Conservation (phyloP, 1,140 invertebrate genomes). For the Ridgeia piscesae region DNA sequence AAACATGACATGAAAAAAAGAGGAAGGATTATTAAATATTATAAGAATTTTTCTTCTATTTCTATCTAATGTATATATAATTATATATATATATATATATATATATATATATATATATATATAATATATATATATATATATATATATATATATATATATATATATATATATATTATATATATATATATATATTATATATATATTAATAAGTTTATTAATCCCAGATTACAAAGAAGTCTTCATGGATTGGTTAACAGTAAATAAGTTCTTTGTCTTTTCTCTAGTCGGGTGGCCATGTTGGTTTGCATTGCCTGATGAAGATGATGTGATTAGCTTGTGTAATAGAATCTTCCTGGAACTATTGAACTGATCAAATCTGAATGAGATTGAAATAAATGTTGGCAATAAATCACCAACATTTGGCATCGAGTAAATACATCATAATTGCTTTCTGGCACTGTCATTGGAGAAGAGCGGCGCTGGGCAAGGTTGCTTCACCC, state of each 20-base stretch:
- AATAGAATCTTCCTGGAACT: not conserved
- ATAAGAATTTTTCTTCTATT: no score
- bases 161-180: no score
- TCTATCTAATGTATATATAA: no score
- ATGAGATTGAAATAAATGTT: slow-evolving; percentile 6
- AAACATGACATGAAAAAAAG: no score
- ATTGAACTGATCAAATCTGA: slow-evolving; percentile 6
- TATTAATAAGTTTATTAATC: no score
- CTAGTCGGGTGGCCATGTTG: no score
- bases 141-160: no score
- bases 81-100: no score
- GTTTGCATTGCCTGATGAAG: not conserved
- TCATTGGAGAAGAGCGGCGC: not conserved
- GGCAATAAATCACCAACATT: not conserved
- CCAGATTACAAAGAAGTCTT: not conserved
- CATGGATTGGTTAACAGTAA: not conserved
- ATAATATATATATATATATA: no score
- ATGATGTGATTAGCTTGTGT: not conserved
- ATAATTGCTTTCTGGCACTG: slow-evolving; percentile 5
- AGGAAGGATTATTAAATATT: no score
- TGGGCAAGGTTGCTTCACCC: not conserved
- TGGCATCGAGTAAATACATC: slow-evolving; percentile 1
- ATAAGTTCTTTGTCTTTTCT: not conserved
- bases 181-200: no score
- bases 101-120: no score